Conservation (phyloP, 2,797 vertebrate species). For the Malacoraja senta region DNA sequence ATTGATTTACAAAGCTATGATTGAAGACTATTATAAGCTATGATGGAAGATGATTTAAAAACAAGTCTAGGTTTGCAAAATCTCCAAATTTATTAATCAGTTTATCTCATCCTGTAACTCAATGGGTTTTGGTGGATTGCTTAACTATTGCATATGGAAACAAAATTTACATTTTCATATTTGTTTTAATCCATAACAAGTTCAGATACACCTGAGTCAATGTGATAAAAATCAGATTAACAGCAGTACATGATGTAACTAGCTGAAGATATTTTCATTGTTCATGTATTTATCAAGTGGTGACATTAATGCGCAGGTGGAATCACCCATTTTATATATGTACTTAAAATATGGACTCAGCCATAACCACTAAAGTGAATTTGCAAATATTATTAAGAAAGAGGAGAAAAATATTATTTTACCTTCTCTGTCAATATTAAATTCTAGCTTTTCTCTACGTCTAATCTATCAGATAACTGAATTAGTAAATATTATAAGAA, state of each 20-base stretch:
- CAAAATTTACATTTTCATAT: neutral
- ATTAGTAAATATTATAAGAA: neutral
- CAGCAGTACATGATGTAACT: neutral
- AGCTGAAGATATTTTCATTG: too few species aligned
- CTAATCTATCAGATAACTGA: neutral
- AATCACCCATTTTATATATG: too few species aligned
- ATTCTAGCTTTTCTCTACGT: neutral
- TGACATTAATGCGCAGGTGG: too few species aligned
- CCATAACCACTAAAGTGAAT: too few species aligned
- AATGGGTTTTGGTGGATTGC: neutral
- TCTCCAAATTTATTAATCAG: neutral
- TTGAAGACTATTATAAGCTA: neutral
- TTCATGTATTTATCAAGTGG: too few species aligned
- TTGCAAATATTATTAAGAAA: too few species aligned
- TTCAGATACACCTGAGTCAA: neutral
- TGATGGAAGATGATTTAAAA: neutral
- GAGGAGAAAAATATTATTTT: neutral
- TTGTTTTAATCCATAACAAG: neutral
- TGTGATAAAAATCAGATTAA: neutral
- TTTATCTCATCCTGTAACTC: neutral
- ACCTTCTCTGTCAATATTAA: neutral
- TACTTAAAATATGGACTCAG: too few species aligned
- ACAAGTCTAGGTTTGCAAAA: neutral
- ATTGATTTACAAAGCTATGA: neutral
- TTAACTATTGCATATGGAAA: neutral